Conservation (phyloP, 1,140 invertebrate species). For the Cardiocondyla obscurior region DNA sequence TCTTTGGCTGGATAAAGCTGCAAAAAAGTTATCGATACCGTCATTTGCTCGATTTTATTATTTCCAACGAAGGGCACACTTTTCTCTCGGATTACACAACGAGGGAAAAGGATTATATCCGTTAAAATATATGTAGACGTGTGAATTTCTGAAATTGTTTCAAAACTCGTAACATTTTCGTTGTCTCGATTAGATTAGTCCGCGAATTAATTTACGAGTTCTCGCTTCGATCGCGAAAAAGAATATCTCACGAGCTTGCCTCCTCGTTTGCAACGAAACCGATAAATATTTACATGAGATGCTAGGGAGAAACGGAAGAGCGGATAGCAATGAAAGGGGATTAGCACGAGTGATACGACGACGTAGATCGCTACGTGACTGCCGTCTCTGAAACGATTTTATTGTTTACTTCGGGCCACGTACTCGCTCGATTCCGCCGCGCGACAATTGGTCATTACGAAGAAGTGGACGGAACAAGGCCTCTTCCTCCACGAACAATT, state of each 20-base stretch:
- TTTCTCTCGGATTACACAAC: constrained; percentile 24
- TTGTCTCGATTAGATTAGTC: not conserved
- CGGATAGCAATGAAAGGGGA: not conserved
- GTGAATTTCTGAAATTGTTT: not conserved
- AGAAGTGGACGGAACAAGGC: constrained; percentile 70
- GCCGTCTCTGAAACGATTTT: constrained; percentile 60
- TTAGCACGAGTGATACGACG: not conserved
- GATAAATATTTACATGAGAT: constrained; percentile 21
- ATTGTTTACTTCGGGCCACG: constrained; percentile 77
- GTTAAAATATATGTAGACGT: not conserved
- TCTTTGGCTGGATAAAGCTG: constrained; percentile 71
- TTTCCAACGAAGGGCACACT: not conserved
- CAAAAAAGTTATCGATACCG: constrained; percentile 45
- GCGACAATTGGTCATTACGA: constrained; percentile 78
- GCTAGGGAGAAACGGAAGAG: not conserved
- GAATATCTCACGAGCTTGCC: not conserved
- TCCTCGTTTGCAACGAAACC: not conserved
- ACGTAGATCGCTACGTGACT: constrained; percentile 1
- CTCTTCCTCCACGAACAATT: constrained; percentile 77
- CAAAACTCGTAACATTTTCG: not conserved
- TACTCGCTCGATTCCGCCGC: constrained; percentile 68
- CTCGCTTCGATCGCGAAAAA: too few species aligned
- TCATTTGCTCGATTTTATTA: not conserved
- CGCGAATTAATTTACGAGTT: not conserved
- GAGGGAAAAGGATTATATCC: not conserved